Percentiles rank a stretch among this genome's conserved stretches.
Conservation (phyloP, 2,797 vertebrate genomes). For the Pipistrellus kuhlii region DNA sequence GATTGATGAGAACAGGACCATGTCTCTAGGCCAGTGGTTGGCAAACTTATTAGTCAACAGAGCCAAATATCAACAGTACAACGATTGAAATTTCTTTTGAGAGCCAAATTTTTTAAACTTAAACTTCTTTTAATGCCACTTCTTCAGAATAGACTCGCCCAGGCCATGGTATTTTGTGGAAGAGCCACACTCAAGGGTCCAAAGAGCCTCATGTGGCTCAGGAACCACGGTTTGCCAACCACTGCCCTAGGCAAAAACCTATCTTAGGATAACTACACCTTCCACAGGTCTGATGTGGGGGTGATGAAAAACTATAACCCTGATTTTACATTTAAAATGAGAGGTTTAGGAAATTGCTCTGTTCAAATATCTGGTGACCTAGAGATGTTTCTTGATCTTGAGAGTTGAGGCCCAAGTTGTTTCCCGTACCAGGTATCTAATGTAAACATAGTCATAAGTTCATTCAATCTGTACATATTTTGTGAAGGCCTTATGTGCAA, state of each 20-base stretch:
- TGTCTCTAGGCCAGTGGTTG: not conserved
- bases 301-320: not conserved
- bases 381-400: not conserved
- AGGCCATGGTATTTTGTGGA: too few species aligned
- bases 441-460: not conserved
- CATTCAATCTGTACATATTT: not conserved
- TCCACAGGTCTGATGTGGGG: not conserved
- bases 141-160: too few species aligned
- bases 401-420: not conserved
- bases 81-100: too few species aligned
- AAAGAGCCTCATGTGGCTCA: too few species aligned
- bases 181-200: too few species aligned
- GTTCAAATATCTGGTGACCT: not conserved
- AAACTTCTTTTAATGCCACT: too few species aligned
- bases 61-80: too few species aligned
- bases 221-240: too few species aligned
- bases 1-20: slow-evolving; percentile 1
- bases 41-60: too few species aligned
- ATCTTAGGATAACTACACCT: not conserved
- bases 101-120: too few species aligned
- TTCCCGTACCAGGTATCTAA: not conserved
- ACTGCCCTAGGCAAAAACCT: not conserved
- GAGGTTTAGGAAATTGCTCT: not conserved
- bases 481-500: not conserved
- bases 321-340: not conserved